phyloP scores from a whole-genome alignment of 1,140 invertebrate species.

The Saccostrea cuccullata region DNA sequence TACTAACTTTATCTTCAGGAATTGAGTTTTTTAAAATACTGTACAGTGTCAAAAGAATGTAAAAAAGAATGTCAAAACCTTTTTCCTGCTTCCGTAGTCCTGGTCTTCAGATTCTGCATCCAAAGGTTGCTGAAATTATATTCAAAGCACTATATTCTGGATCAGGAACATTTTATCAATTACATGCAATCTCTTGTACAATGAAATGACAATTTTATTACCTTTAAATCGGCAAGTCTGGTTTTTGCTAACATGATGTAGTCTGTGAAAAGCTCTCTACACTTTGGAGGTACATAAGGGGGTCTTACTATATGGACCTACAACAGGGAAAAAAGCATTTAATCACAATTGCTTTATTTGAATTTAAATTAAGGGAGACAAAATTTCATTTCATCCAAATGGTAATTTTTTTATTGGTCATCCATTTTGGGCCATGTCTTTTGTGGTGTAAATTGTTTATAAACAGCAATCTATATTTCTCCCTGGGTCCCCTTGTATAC shows the following conservation, averaged over 20 bases:
- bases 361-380: too few relatives aligned
- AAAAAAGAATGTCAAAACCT: not conserved
- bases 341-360: too few relatives aligned
- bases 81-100: not conserved
- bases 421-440: too few relatives aligned
- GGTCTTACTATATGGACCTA: conserved; percentile 70
- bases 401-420: too few relatives aligned
- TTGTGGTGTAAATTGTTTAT: too few relatives aligned
- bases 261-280: conserved; percentile 68
- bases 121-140: conserved; percentile 36
- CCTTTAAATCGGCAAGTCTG: conserved; percentile 71
- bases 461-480: too few relatives aligned
- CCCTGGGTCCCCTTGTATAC: too few relatives aligned
- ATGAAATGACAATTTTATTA: conserved; percentile 48
- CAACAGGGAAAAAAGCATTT: conserved; percentile 22
- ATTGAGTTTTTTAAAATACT: too few relatives aligned
- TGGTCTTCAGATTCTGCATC: conserved; percentile 31
- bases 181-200: not conserved
- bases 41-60: not conserved
- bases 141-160: too few relatives aligned
- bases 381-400: too few relatives aligned
- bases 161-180: too few relatives aligned
- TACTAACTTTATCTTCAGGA: too few relatives aligned
- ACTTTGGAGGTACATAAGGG: conserved; percentile 71
- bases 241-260: conserved; percentile 73